Evolutionary conservation across 2,888 invertebrate genomes (phyloP), one percentile per base, ranked within the genome.

Genomic region (Pemphredon lugubris): DNA sequence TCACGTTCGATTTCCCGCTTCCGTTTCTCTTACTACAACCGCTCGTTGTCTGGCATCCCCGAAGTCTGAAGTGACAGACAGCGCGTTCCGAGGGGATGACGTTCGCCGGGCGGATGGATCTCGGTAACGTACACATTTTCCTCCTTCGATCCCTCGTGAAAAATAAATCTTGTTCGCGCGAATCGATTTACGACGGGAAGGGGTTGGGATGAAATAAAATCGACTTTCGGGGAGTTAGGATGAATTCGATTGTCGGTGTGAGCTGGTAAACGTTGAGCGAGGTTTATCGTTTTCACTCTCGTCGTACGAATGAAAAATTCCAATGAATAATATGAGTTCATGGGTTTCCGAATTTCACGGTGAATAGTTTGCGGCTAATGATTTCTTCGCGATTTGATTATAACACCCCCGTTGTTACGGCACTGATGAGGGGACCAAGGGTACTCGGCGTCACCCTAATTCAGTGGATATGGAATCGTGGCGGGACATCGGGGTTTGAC

Each of bases 1-100:
- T n/a, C n/a, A n/a, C n/a, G n/a, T 21, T 13, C 13, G 44, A 11
- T 48, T 47, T 13, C 37, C 34, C 47, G 7, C 39, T 26, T 53
- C 14, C 59, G 26, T 16, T 39, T 47, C 21, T 39, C 55, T 45
- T 34, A 44, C 23, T 39, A 20, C 67, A 39, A 40, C 20, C 50
- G 50, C 68, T 51, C 72, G 73, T 75, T 75, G 60, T 72, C 63
- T 72, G 47, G 64, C 74, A 77, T 65, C 73, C 74, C 67, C 72
- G 71, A 65, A 68, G 71, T 76, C 74, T 68, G 70, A 72, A 84
- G 75, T 86, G 84, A 86, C 82, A 82, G 84, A 74, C 80, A 80
- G 77, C 71, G 37, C 50, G 63, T 74, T 78, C 73, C 78, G 81
- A 79, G 84, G 83, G 86, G 83, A 82, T 83, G 83, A 83, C 73